Evolutionary conservation across 2,113 vertebrate genomes (phyloP), one percentile per base, ranked within the genome.

Genomic region (Eudorcas thomsonii): DNA sequence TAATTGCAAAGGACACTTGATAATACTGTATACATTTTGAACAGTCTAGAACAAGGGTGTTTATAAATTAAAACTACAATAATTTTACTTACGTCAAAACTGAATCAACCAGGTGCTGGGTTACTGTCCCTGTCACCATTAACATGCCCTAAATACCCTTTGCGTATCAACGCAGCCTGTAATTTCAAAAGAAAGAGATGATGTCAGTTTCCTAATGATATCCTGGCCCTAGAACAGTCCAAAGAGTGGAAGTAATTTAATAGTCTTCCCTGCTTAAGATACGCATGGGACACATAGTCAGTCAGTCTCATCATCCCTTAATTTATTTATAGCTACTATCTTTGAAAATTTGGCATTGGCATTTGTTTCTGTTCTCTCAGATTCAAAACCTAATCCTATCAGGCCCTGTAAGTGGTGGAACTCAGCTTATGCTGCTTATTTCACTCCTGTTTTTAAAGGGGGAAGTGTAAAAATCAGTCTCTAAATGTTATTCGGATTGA

Each of bases 121-220:
- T 88, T 55, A 48, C 45, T 86, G 67, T 87, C 7, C 30, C 50
- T 88, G n/a, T 96, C 71, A 95, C 30, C 39, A 83, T 30, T n/a
- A 93, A 48, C 15, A 45, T 74, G 92, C 86, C 78, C 33, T 74
- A 92, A 92, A 93, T 94, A 84, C 33, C 57, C 19, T 81, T 85
- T 57, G 33, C 67, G 64, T 89, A 33, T 28, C 88, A 95, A 84
- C 43, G 67, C 7, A 43, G 54, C 43, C 48, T 74, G n/a, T 67
- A 59, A 89, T 95, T 97, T 94, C 88, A 96, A 88, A 91, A 92
- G 60, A 95, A 97, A 95, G 59, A 86, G 45, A 92, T 98, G 94
- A 98, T 96, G 78, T 98, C 98, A 98, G 83, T 91, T 96, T 94
- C 60, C 83, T 96, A 97, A 93, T 96, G 67, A 87, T 74, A 85